phyloP scores from a whole-genome alignment of 2,113 vertebrate genomes.

The Smithornis capensis region DNA sequence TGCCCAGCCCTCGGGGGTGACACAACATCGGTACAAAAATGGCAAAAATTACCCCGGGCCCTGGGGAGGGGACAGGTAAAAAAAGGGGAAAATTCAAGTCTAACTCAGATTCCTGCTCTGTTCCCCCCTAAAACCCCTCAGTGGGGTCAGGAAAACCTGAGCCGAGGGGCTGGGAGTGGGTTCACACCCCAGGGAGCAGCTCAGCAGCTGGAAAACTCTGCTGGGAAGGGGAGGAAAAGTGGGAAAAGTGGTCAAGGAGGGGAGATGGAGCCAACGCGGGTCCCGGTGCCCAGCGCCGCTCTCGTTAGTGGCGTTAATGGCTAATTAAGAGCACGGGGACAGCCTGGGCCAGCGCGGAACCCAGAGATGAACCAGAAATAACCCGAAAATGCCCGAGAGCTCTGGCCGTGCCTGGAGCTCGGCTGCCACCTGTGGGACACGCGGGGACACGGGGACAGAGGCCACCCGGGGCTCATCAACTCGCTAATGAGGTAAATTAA shows the following conservation, averaged over 20 bases:
- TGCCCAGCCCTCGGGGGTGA: background rate
- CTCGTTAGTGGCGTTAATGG: fast-evolving
- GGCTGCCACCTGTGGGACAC: background rate
- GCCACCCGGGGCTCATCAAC: fast-evolving
- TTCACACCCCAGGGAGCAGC: fast-evolving
- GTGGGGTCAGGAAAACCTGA: fast-evolving
- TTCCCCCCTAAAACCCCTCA: background rate
- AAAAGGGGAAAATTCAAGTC: background rate
- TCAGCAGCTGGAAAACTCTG: background rate
- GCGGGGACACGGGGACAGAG: background rate
- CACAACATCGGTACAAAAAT: fast-evolving
- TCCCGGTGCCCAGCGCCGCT: fast-evolving
- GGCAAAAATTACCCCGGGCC: no score
- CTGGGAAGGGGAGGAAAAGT: fast-evolving
- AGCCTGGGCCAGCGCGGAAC: no score
- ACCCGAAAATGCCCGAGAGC: background rate
- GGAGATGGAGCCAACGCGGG: fast-evolving
- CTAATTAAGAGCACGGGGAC: fast-evolving
- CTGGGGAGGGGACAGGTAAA: background rate
- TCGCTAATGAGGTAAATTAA: background rate
- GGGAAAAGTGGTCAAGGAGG: background rate
- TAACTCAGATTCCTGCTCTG: background rate
- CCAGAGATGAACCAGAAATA: fast-evolving
- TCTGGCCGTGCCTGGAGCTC: background rate
- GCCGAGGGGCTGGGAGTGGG: background rate